phyloP scores from a whole-genome alignment of 2,888 invertebrate species.

The Achlya flavicornis region DNA sequence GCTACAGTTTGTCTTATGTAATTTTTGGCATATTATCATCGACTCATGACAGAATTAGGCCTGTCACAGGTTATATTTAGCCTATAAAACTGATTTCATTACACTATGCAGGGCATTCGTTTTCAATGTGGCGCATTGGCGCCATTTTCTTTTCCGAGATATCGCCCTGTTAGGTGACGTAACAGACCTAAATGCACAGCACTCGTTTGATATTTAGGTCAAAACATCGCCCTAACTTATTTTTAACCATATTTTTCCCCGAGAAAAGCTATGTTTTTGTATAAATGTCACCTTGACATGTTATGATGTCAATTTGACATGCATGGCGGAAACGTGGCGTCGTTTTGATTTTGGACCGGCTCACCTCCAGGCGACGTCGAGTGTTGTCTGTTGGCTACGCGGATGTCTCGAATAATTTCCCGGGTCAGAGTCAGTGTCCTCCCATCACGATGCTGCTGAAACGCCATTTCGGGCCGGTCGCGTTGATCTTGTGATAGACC shows the following conservation, averaged over 20 bases:
- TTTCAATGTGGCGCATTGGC: conserved; percentile 64
- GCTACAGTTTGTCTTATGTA: conserved; percentile 29
- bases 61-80: conserved; percentile 8
- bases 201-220: conserved; percentile 31
- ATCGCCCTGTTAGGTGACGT: conserved; percentile 72
- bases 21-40: conserved; percentile 18
- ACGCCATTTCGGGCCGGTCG: conserved; percentile 80
- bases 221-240: conserved; percentile 32
- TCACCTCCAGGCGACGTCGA: conserved; percentile 80
- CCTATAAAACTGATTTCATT: neutral
- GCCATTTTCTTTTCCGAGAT: conserved; percentile 79
- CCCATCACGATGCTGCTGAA: conserved; percentile 76
- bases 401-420: conserved; percentile 76
- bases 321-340: conserved; percentile 84
- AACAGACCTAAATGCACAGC: conserved; percentile 62
- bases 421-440: conserved; percentile 75
- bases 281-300: conserved; percentile 83
- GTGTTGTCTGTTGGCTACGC: conserved; percentile 72
- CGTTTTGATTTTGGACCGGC: conserved; percentile 69
- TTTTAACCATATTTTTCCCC: conserved; percentile 49
- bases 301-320: conserved; percentile 82
- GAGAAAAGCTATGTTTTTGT: conserved; percentile 75
- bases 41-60: neutral
- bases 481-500: conserved; percentile 76
- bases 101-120: conserved; percentile 17